A percentile compares a stretch with the other conserved stretches of the same genome.
phyloP scores from a whole-genome alignment of 2,888 invertebrate genomes.

The Drosophila setosimentum region DNA sequence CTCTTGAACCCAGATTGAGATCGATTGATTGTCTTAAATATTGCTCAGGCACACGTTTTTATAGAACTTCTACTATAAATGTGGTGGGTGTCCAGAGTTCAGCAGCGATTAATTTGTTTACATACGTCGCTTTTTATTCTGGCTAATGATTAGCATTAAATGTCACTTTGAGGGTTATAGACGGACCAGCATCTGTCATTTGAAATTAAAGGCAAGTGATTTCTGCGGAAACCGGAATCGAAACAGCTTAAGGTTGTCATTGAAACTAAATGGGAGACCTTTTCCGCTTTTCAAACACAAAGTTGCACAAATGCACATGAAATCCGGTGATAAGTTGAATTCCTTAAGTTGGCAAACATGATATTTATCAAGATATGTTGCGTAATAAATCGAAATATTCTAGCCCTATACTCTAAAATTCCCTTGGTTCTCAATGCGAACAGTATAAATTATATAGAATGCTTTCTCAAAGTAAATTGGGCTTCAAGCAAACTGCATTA shows the following conservation, averaged over 20 bases:
- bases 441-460: neutral
- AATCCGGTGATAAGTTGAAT: neutral
- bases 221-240: slow-evolving; percentile 25
- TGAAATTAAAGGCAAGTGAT: slow-evolving; percentile 42
- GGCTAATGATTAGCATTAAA: neutral
- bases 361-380: neutral
- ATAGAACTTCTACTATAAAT: slow-evolving; percentile 1
- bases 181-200: slow-evolving; percentile 32
- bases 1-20: slow-evolving; percentile 42
- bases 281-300: slow-evolving; percentile 24
- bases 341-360: neutral
- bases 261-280: slow-evolving; percentile 7
- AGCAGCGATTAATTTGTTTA: slow-evolving; percentile 35
- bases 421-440: neutral
- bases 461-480: neutral
- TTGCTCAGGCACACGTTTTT: neutral
- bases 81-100: slow-evolving; percentile 51
- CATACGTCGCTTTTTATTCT: slow-evolving; percentile 6
- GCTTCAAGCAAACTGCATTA: neutral
- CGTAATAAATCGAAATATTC: neutral
- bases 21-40: slow-evolving; percentile 47
- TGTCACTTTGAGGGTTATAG: slow-evolving; percentile 14
- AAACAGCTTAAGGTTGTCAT: slow-evolving; percentile 24
- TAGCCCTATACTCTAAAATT: neutral
- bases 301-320: slow-evolving; percentile 2